Base-by-base conservation (phyloP, 2,113 vertebrate genomes). In the Xiphophorus maculatus region DNA sequence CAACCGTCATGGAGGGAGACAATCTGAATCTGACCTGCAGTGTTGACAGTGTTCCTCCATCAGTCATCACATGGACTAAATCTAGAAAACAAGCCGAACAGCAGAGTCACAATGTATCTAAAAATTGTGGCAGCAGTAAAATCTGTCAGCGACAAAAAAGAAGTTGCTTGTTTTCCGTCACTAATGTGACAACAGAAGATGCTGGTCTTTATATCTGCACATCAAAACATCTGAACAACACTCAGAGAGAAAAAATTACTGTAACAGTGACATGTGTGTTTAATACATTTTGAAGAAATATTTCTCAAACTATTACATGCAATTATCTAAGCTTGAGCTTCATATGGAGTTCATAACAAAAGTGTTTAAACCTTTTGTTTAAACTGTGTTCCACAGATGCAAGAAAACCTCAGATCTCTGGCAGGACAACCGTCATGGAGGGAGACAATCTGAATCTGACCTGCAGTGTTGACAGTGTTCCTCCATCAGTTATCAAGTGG, bases 61-160 rank as follows among this genome's bases (percentile, higher is more conserved):
- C n/a, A n/a, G n/a, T n/a, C n/a, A n/a, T n/a, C n/a, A n/a, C n/a
- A n/a, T n/a, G n/a, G n/a, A n/a, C n/a, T n/a, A n/a, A n/a, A n/a
- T n/a, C n/a, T n/a, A n/a, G n/a, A n/a, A n/a, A n/a, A n/a, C n/a
- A n/a, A n/a, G n/a, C n/a, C n/a, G n/a, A n/a, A n/a, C n/a, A n/a
- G n/a, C n/a, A n/a, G n/a, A n/a, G n/a, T n/a, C n/a, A n/a, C n/a
- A n/a, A n/a, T n/a, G n/a, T n/a, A n/a, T n/a, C n/a, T n/a, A n/a
- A n/a, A n/a, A n/a, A n/a, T n/a, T n/a, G n/a, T n/a, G n/a, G 5
- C 5, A 3, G 30, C 15, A 37, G 0, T 0, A 19, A n/a, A 74
- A 15, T 29, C 28, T 63, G 29, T 5, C 13, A 6, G 13, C 12
- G 2, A 14, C 3, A 14, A 14, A 42, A 4, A 3, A 42, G 3